Evolutionary conservation across 2,797 vertebrate genomes (phyloP), one percentile per base, ranked within the genome.

Genomic region (Enteromius anoplus): DNA sequence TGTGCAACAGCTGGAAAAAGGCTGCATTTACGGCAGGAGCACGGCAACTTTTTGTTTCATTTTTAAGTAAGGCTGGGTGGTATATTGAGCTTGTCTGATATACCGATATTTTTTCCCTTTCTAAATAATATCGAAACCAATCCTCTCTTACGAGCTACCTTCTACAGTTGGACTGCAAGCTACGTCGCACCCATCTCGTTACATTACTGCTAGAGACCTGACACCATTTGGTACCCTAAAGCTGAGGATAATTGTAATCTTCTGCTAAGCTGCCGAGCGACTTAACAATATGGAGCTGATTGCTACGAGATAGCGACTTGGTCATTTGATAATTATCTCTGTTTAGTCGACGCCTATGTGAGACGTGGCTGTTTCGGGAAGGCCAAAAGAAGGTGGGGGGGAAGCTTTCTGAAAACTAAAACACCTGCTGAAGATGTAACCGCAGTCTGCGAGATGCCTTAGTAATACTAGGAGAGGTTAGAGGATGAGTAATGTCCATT

Each of bases 221-320:
- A 65, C 47, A 62, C 34, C 81, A 45, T 37, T 80, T 78, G 58
- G 78, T 37, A 40, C 49, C 85, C 40, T 47, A 66, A 84, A 87
- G 80, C 15, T 5, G 80, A 17, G 80, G 64, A 62, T 89, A 87
- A 90, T 87, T 89, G 70, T 85, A 75, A 87, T 91, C 86, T 84
- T 84, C 85, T 45, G n/a, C 79, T 83, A 64, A 81, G 68, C 64
- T 21, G 29, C 66, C 29, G 75, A 64, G 55, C n/a, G 21, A 55
- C 51, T 47, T 80, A 62, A 88, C 84, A 86, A 87, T 89, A 82
- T 72, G 23, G 4, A 71, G 29, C 80, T 88, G 88, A 90, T 86
- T 90, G 71, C 47, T 6, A 71, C 40, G 76, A 85, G 85, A 85
- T 42, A 82, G 34, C 6, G 0, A 70, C 4, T 47, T 71, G 84